A percentile compares a stretch with the other conserved stretches of the same genome.
Evolutionary conservation across 2,113 vertebrate genomes (phyloP).

Genomic region (Hydropotes inermis): DNA sequence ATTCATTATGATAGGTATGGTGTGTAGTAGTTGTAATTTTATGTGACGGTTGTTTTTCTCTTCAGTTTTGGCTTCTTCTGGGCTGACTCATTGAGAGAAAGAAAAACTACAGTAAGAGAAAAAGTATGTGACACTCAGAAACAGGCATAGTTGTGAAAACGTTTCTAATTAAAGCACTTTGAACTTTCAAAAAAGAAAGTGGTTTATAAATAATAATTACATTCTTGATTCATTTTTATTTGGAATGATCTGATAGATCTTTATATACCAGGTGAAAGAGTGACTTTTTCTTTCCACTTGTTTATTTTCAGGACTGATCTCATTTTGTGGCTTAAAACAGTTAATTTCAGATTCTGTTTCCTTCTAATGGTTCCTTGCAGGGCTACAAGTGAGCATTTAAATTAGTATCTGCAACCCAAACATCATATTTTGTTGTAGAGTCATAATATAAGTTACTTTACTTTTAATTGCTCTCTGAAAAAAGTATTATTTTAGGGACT

Average conservation of each 20-base stretch:
- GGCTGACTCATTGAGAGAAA: slow-evolving; percentile 73
- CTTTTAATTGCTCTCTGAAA: slow-evolving; percentile 12
- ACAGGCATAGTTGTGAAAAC: slow-evolving; percentile 68
- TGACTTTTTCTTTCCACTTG: not conserved
- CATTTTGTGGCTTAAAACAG: not conserved
- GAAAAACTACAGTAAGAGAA: slow-evolving; percentile 75
- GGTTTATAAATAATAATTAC: slow-evolving; percentile 26
- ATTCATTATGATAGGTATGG: slow-evolving; percentile 35
- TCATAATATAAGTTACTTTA: not conserved
- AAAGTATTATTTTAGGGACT: not conserved
- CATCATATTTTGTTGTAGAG: not conserved
- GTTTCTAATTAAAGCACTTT: slow-evolving; percentile 66
- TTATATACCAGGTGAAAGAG: not conserved
- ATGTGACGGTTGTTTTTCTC: slow-evolving; percentile 57
- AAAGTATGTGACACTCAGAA: slow-evolving; percentile 75
- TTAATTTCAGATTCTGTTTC: slow-evolving; percentile 3
- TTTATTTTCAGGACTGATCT: not conserved
- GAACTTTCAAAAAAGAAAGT: not conserved
- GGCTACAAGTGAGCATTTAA: not conserved
- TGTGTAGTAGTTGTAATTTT: slow-evolving; percentile 47
- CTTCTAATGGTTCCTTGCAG: not conserved
- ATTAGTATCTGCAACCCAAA: not conserved
- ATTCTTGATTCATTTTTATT: slow-evolving; percentile 27
- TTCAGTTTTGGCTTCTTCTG: slow-evolving; percentile 68
- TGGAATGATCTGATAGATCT: not conserved